phyloP scores from a whole-genome alignment of 2,888 invertebrate species.

The Himalopsyche anomala region DNA sequence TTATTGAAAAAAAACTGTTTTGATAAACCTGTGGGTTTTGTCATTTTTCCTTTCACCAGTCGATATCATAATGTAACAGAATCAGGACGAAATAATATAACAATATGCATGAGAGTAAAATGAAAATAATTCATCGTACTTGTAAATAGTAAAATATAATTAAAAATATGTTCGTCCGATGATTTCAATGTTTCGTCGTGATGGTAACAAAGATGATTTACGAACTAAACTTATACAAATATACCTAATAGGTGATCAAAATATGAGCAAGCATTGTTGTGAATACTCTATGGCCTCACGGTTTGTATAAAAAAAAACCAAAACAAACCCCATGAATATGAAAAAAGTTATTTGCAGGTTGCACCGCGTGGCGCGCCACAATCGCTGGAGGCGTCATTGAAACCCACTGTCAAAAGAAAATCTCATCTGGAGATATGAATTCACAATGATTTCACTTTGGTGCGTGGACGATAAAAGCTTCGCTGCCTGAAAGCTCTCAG shows the following conservation, averaged over 20 bases:
- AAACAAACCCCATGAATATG: conserved; percentile 18
- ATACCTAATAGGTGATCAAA: not conserved
- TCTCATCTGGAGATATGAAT: conserved; percentile 42
- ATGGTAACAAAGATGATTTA: not conserved
- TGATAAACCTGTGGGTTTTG: too few relatives aligned
- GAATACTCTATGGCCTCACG: not conserved
- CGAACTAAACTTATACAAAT: not conserved
- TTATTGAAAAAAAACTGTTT: too few relatives aligned
- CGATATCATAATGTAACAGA: too few relatives aligned
- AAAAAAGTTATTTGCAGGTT: not conserved
- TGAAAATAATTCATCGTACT: too few relatives aligned
- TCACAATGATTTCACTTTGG: conserved; percentile 43
- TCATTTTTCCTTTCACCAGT: too few relatives aligned
- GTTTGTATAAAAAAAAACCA: not conserved
- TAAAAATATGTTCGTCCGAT: too few relatives aligned
- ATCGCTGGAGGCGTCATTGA: conserved; percentile 8
- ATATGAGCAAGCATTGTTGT: not conserved
- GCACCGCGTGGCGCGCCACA: conserved; percentile 12
- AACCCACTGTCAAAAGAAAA: conserved; percentile 31
- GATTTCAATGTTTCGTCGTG: too few relatives aligned
- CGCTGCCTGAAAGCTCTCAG: conserved; percentile 17
- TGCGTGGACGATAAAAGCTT: conserved; percentile 42
- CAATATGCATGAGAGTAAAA: too few relatives aligned
- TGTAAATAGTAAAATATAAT: too few relatives aligned
- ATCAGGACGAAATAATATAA: too few relatives aligned